Percentiles rank a stretch among this genome's conserved stretches.
Conservation (phyloP, 2,797 vertebrate genomes). For the Hapalemur alaotrensis region DNA sequence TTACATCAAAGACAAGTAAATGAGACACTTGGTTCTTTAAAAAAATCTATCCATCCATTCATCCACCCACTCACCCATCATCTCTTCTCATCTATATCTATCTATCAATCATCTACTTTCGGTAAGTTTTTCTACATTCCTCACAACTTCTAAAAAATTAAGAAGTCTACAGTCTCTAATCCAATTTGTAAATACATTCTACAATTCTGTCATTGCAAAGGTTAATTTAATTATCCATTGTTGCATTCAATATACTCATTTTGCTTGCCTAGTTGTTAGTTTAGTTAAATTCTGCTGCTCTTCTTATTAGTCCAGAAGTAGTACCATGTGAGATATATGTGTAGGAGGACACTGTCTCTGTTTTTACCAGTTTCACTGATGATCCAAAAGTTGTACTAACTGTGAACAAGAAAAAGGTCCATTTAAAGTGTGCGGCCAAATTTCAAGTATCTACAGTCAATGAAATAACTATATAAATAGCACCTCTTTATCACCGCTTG, state of each 20-base stretch:
- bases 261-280: not conserved
- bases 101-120: not conserved
- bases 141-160: not conserved
- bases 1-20: not conserved
- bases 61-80: fast-evolving
- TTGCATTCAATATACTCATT: not conserved
- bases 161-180: not conserved
- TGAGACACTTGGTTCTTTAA: not conserved
- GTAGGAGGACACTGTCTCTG: not conserved
- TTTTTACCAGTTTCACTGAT: not conserved
- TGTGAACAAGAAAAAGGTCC: not conserved
- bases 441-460: not conserved
- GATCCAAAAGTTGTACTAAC: not conserved
- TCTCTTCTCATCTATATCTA: not conserved
- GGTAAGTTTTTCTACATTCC: not conserved
- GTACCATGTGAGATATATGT: not conserved
- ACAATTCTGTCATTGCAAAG: not conserved
- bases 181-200: not conserved
- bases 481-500: not conserved
- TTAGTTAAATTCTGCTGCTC: not conserved
- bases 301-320: not conserved
- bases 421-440: not conserved
- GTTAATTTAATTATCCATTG: not conserved
- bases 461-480: not conserved
- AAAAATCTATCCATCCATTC: not conserved